phyloP scores from a whole-genome alignment of 2,113 vertebrate species.

The Glaucidium brasilianum region DNA sequence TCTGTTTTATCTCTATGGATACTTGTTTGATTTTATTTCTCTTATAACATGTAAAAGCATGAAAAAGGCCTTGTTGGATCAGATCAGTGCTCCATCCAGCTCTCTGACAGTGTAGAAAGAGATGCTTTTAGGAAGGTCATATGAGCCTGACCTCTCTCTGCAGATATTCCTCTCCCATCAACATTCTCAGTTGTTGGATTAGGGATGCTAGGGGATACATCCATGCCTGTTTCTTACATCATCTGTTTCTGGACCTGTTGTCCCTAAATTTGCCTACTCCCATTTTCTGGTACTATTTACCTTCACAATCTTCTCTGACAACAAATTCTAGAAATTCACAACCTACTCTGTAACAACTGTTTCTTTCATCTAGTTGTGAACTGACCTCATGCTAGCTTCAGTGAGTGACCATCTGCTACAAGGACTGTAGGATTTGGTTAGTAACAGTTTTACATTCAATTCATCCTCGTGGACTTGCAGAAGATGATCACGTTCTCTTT shows the following conservation, averaged over 20 bases:
- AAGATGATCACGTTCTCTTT: not conserved
- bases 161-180: not conserved
- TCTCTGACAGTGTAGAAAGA: not conserved
- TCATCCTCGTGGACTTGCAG: not conserved
- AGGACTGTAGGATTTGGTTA: not conserved
- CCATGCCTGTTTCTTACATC: not conserved
- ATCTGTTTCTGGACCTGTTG: not conserved
- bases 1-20: not conserved
- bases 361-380: not conserved
- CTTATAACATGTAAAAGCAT: not conserved
- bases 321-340: not conserved
- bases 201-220: not conserved
- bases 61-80: not conserved
- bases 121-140: not conserved
- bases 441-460: not conserved
- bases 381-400: not conserved
- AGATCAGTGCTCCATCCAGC: not conserved
- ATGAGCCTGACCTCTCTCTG: not conserved
- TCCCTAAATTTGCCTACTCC: not conserved
- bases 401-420: not conserved
- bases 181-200: not conserved
- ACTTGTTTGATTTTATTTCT: not conserved
- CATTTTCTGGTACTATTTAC: not conserved
- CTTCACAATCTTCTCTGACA: not conserved
- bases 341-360: not conserved